These are phyloP conservation scores for Coregonus clupeaformis DNA, from an alignment of 2,113 vertebrate species.

Conservation along the genomic window DNA sequence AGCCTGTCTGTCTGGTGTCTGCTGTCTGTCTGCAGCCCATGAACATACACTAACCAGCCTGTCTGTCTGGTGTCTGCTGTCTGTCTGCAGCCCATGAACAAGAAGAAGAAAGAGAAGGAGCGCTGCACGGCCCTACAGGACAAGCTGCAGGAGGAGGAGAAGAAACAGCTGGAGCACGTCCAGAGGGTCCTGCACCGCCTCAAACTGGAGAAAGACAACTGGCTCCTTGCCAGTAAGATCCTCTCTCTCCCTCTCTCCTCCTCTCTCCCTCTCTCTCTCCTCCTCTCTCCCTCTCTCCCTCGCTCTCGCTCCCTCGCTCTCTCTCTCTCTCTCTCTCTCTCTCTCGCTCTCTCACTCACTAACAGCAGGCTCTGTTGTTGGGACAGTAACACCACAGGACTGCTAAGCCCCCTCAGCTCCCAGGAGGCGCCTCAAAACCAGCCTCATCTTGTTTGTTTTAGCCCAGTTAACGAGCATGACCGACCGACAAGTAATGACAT, in stretches of 20 bases:
- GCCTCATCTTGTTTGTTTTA: neutral
- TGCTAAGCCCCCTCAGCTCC: neutral
- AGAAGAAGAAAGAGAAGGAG: constrained; percentile 98
- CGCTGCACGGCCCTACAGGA: constrained; percentile 97
- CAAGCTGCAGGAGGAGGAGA: constrained; percentile 96
- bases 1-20: too few species aligned
- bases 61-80: too few species aligned
- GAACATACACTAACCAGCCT: too few species aligned
- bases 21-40: neutral
- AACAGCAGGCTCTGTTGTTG: neutral
- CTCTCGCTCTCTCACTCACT: too few species aligned
- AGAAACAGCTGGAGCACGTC: constrained; percentile 95
- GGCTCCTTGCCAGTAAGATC: constrained; percentile 94
- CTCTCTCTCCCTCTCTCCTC: neutral
- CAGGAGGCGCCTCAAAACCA: neutral
- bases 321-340: too few species aligned
- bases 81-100: constrained; percentile 85
- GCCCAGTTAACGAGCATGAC: neutral
- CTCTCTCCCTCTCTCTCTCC: too few species aligned
- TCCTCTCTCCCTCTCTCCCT: too few species aligned
- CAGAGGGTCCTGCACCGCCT: constrained; percentile 92
- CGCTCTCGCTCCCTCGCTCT: too few species aligned
- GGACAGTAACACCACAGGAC: neutral
- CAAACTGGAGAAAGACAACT: constrained; percentile 98
- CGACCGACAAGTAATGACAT: neutral